Base-by-base conservation (phyloP, 2,888 invertebrate species). In the Drosophila aldrichi region DNA sequence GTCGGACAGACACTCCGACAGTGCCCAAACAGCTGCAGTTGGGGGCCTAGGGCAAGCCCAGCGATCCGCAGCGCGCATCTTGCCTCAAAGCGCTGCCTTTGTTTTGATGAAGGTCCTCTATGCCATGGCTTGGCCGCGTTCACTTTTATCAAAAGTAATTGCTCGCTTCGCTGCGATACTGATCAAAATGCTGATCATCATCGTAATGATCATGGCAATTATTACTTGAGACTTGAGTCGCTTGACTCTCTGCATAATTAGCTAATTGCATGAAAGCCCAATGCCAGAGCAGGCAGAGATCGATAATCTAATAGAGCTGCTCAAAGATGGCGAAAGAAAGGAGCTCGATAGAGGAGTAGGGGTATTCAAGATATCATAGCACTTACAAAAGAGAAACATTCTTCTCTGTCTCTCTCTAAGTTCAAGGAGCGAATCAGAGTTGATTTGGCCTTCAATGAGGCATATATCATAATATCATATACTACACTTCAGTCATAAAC, bases 141-240 rank as follows among this genome's bases (percentile, higher is more conserved):
- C 55, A 61, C 43, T 60, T 75, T 71, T 70, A 77, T 70, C 80
- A 70, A 75, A 65, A 75, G 79, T 79, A 77, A 77, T 77, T 77
- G 77, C 79, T 57, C 32, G 79, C 65, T 43, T 54, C 44, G 48
- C 29, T 41, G 36, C 48, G 46, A 44, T 56, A 46, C 38, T 22
- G 54, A 54, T 54, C 54, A 54, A 54, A 22, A 36, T 60, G 29
- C 2, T 32, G 64, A 59, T 40, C 38, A 25, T 57, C 38, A 25
- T 57, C 20, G 20, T 20, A 20, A 20, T 43, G 41, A 41, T 22
- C 44, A 46, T 16, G 8, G 44, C 22, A 22, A 55, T 69, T 22
- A 74, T 57, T 43, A 38, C 44, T n/a, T n/a, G 38, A 51, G 44
- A 6, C 36, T 9, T 29, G 59, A 60, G 69, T 57, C 25, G 68